Conservation (phyloP, 2,113 vertebrate species). For the Acinonyx jubatus region DNA sequence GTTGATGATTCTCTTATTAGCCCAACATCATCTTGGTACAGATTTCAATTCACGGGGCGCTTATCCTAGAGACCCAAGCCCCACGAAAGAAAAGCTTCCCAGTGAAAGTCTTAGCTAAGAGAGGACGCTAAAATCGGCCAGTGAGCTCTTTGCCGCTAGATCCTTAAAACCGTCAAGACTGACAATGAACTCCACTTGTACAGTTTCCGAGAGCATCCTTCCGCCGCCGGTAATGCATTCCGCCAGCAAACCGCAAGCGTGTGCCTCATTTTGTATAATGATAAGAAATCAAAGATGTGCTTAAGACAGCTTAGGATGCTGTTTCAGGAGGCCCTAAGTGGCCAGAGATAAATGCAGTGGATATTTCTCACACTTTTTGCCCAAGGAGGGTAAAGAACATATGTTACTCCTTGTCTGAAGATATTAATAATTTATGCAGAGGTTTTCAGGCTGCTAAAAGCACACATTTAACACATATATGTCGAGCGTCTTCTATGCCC, state of each 20-base stretch:
- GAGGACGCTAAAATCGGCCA: neutral
- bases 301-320: neutral
- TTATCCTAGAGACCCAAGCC: neutral
- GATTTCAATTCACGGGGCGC: neutral
- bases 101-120: neutral
- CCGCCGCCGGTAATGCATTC: fast-evolving
- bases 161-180: neutral
- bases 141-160: fast-evolving
- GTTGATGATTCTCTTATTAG: neutral
- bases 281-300: neutral
- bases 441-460: neutral
- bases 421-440: too few relatives aligned
- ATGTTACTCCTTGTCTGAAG: neutral
- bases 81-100: neutral
- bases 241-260: neutral
- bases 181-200: neutral
- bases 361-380: neutral
- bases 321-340: neutral
- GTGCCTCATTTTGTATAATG: neutral
- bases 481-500: neutral
- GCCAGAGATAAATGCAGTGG: neutral
- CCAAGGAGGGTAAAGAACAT: neutral
- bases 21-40: neutral
- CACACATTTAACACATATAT: too few relatives aligned
- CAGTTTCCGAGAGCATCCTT: neutral